Evolutionary conservation across 2,113 vertebrate genomes (phyloP).

Genomic region (Myrmophylax atrothorax): DNA sequence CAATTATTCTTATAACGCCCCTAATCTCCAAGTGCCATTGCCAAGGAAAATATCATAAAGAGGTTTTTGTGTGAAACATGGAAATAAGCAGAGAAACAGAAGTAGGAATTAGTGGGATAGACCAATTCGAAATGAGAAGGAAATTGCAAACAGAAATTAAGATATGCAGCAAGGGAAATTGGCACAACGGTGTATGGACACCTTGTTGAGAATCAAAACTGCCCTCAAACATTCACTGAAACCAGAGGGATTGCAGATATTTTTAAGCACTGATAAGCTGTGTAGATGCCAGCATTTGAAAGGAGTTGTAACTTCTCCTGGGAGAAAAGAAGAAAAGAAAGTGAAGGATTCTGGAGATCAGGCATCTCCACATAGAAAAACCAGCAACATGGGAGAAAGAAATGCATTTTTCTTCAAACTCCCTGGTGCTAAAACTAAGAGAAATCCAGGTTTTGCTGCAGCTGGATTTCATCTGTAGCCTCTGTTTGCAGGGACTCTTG

Average conservation of each 20-base stretch:
- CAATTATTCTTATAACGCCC: neutral
- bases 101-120: neutral
- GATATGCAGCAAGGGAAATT: neutral
- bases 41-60: neutral
- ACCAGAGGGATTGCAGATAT: neutral
- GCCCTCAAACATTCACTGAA: neutral
- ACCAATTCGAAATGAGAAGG: neutral
- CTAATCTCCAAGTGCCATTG: neutral
- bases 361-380: neutral
- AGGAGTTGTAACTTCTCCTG: neutral
- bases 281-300: neutral
- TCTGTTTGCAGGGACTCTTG: fast-evolving
- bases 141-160: neutral
- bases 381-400: neutral
- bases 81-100: conserved; percentile 3
- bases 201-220: neutral
- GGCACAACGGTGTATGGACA: neutral
- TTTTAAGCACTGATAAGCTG: neutral
- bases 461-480: neutral
- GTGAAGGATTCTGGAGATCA: neutral
- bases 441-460: neutral
- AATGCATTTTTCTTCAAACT: neutral
- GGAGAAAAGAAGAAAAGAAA: neutral
- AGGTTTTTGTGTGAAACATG: neutral
- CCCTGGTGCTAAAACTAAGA: neutral